Percentiles rank a stretch among this genome's conserved stretches.
Evolutionary conservation across 2,797 vertebrate genomes (phyloP).

Genomic region (Anableps anableps): DNA sequence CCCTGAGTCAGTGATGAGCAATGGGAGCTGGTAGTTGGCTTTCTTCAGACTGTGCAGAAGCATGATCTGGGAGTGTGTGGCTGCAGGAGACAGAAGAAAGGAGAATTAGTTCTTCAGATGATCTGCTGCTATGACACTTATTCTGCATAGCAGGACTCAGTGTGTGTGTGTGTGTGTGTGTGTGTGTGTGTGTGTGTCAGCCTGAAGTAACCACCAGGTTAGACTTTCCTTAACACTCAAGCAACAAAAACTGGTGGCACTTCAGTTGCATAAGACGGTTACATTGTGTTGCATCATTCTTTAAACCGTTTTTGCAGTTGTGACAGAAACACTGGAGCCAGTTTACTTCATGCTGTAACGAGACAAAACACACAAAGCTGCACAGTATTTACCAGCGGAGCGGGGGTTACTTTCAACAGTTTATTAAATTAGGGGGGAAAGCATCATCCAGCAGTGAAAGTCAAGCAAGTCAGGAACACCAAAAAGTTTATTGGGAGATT

Average conservation of each 20-base stretch:
- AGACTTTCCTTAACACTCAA: conserved; percentile 30
- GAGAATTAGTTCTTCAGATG: background rate
- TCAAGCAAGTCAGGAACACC: background rate
- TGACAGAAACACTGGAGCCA: conserved; percentile 16
- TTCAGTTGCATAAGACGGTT: conserved; percentile 51
- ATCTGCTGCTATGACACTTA: conserved; percentile 1
- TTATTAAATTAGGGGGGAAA: background rate
- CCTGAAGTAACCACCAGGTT: conserved; percentile 22
- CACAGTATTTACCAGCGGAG: background rate
- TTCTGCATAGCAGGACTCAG: conserved; percentile 25
- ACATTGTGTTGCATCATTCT: conserved; percentile 67
- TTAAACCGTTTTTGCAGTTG: conserved; percentile 39
- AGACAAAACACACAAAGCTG: conserved; percentile 34
- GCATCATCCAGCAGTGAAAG: background rate
- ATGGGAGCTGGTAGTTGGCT: conserved; percentile 94
- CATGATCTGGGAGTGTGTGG: conserved; percentile 92
- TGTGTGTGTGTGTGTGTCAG: conserved; percentile 6
- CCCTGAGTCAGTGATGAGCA: conserved; percentile 95
- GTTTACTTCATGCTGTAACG: conserved; percentile 35
- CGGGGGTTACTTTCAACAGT: conserved; percentile 15
- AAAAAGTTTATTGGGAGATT: too few species aligned
- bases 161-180: conserved; percentile 9
- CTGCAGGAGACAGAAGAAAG: conserved; percentile 73
- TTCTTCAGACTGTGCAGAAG: conserved; percentile 93
- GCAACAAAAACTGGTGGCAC: conserved; percentile 31